These are phyloP conservation scores for Cettia cetti DNA, from an alignment of 2,113 vertebrate genomes.

Conservation along the genomic window DNA sequence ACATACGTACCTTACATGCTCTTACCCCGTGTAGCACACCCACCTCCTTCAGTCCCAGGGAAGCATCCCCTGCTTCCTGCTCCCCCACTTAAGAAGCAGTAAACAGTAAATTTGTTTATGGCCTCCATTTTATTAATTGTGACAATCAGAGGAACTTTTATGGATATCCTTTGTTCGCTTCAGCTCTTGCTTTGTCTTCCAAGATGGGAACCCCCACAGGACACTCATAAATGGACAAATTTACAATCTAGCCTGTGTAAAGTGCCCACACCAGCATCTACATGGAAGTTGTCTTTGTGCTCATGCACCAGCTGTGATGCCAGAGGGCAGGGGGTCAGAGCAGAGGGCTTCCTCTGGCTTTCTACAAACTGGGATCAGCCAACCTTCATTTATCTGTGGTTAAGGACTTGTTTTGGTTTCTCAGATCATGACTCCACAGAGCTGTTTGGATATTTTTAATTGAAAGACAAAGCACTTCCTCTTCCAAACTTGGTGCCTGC, in stretches of 20 bases:
- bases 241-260: slow-evolving; percentile 70
- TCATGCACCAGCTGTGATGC: slow-evolving; percentile 71
- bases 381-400: slow-evolving; percentile 59
- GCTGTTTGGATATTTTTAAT: slow-evolving; percentile 69
- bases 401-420: slow-evolving; percentile 67
- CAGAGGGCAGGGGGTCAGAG: slow-evolving; percentile 50
- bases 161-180: slow-evolving; percentile 51
- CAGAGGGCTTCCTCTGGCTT: slow-evolving; percentile 49
- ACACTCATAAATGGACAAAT: slow-evolving; percentile 71
- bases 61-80: neutral
- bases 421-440: slow-evolving; percentile 64
- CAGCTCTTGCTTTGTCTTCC: slow-evolving; percentile 55
- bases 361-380: slow-evolving; percentile 26
- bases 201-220: slow-evolving; percentile 57
- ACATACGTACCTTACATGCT: neutral
- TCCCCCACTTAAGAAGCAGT: slow-evolving; percentile 22
- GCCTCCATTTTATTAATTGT: slow-evolving; percentile 60
- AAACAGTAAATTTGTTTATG: slow-evolving; percentile 53
- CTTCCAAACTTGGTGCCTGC: slow-evolving; percentile 52
- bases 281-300: slow-evolving; percentile 64
- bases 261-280: slow-evolving; percentile 62
- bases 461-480: slow-evolving; percentile 68
- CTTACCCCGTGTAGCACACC: neutral
- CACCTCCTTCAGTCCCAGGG: neutral
- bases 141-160: slow-evolving; percentile 57